Conservation (phyloP, 1,140 invertebrate species). For the Apis mellifera region DNA sequence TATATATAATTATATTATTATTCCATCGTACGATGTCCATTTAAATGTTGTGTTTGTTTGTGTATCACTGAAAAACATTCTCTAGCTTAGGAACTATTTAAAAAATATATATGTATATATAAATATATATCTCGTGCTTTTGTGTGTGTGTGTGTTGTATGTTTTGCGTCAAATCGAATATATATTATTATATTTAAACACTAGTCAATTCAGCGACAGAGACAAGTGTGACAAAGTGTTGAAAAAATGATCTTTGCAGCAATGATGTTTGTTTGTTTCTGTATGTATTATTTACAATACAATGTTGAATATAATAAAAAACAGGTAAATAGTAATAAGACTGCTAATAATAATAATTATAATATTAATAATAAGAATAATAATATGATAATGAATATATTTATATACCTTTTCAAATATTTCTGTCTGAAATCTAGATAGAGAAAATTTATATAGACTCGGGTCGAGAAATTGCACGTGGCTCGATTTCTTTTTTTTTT, state of each 20-base stretch:
- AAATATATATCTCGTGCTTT: background rate
- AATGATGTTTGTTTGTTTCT: background rate
- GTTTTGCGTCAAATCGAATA: constrained; percentile 2
- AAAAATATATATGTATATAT: constrained; percentile 50
- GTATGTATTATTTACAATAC: constrained; percentile 36
- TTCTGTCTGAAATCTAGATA: background rate
- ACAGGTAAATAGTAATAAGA: constrained; percentile 1
- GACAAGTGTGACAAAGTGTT: constrained; percentile 27
- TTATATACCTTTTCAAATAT: background rate
- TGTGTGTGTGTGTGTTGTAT: too few species aligned
- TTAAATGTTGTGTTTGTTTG: background rate
- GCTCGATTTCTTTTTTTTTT: constrained; percentile 61
- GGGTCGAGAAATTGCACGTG: constrained; percentile 61
- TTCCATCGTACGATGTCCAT: background rate
- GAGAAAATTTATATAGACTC: constrained; percentile 29
- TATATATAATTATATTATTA: constrained; percentile 7
- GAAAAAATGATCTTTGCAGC: constrained; percentile 9
- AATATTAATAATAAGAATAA: background rate
- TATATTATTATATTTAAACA: constrained; percentile 19
- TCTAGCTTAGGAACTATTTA: constrained; percentile 74
- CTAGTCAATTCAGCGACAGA: constrained; percentile 38
- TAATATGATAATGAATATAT: constrained; percentile 20
- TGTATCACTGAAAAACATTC: constrained; percentile 57
- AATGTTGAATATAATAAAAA: constrained; percentile 33
- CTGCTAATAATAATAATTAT: background rate